Evolutionary conservation across 2,888 invertebrate species (phyloP).

Genomic region (Tigriopus californicus): DNA sequence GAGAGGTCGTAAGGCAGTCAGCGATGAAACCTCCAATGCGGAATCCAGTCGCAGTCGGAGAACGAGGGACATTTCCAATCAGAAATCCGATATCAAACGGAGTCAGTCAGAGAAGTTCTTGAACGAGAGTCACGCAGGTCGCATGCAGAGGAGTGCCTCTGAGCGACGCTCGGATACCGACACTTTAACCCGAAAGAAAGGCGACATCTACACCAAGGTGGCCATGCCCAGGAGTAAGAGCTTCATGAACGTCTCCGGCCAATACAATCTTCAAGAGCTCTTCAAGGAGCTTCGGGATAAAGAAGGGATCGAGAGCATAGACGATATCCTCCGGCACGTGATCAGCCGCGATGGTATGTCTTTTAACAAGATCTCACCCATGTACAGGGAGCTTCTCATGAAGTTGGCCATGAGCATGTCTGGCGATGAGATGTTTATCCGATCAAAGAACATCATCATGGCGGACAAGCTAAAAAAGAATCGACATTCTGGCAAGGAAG

Average conservation of each 20-base stretch:
- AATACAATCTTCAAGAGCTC: slow-evolving; percentile 33
- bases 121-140: too few relatives aligned
- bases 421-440: slow-evolving; percentile 71
- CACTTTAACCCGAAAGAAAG: slow-evolving; percentile 33
- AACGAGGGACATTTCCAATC: too few relatives aligned
- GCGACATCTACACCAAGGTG: slow-evolving; percentile 56
- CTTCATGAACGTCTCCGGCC: slow-evolving; percentile 54
- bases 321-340: slow-evolving; percentile 49
- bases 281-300: slow-evolving; percentile 17
- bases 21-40: too few relatives aligned
- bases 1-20: too few relatives aligned
- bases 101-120: too few relatives aligned
- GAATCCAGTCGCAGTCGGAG: too few relatives aligned
- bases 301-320: slow-evolving; percentile 67
- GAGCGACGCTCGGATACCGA: slow-evolving; percentile 33
- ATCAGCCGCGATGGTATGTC: slow-evolving; percentile 82
- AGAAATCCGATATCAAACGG: too few relatives aligned
- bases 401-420: slow-evolving; percentile 69
- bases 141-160: neutral
- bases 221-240: slow-evolving; percentile 68
- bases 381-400: slow-evolving; percentile 69
- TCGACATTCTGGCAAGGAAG: too few relatives aligned
- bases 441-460: slow-evolving; percentile 73
- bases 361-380: slow-evolving; percentile 72
- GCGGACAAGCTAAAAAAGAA: slow-evolving; percentile 38